Percentiles rank a stretch among this genome's conserved stretches.
phyloP scores from a whole-genome alignment of 1,140 invertebrate genomes.

The Micrasema longulum region DNA sequence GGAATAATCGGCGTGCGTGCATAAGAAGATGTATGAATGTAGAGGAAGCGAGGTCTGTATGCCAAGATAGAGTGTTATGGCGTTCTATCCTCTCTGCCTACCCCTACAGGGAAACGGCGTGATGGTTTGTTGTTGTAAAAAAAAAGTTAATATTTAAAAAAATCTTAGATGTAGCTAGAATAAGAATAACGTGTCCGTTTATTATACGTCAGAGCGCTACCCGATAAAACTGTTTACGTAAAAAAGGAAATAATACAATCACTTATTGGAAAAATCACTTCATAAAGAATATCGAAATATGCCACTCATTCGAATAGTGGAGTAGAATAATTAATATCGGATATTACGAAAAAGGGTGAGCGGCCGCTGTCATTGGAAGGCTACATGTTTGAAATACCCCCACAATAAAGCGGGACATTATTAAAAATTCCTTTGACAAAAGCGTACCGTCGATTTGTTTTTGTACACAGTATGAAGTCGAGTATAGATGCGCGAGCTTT shows the following conservation, averaged over 20 bases:
- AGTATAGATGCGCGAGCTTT: slow-evolving; percentile 31
- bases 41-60: too few relatives aligned
- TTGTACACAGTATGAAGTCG: neutral
- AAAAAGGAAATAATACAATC: neutral
- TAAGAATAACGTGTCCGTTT: too few relatives aligned
- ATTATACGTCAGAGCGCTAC: too few relatives aligned
- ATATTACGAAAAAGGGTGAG: slow-evolving; percentile 25
- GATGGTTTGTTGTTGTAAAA: too few relatives aligned
- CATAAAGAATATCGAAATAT: neutral
- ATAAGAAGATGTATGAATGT: too few relatives aligned
- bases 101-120: too few relatives aligned
- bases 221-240: too few relatives aligned
- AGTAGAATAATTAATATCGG: slow-evolving; percentile 31
- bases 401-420: slow-evolving; percentile 55
- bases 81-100: too few relatives aligned
- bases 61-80: too few relatives aligned
- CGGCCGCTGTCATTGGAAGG: neutral
- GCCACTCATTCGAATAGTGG: slow-evolving; percentile 13
- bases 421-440: slow-evolving; percentile 68
- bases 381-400: slow-evolving; percentile 9
- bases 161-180: too few relatives aligned
- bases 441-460: slow-evolving; percentile 63
- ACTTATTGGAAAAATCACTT: neutral
- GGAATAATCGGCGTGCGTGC: too few relatives aligned
- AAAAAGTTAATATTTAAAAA: too few relatives aligned